phyloP scores from a whole-genome alignment of 2,888 invertebrate genomes.

The Ptilodon capucinus region DNA sequence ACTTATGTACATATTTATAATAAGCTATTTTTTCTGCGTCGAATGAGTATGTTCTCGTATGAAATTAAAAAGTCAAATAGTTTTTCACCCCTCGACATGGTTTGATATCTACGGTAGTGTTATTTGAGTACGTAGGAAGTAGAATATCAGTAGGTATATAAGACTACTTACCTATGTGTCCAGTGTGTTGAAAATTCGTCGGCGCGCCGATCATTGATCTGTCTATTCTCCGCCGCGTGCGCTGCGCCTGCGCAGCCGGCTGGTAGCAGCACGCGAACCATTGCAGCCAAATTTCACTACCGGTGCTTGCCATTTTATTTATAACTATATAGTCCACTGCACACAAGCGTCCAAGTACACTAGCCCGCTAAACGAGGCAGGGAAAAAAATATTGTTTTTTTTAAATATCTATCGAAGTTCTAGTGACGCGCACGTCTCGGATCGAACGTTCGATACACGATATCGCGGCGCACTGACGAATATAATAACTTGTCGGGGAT shows the following conservation, averaged over 20 bases:
- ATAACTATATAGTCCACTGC: conserved; percentile 45
- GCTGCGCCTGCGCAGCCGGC: conserved; percentile 88
- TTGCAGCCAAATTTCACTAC: conserved; percentile 94
- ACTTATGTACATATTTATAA: too few species aligned
- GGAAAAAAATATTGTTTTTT: conserved; percentile 12
- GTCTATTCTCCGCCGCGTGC: conserved; percentile 90
- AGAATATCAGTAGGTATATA: too few species aligned
- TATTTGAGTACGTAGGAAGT: too few species aligned
- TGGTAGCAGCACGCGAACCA: conserved; percentile 97
- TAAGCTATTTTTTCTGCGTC: too few species aligned
- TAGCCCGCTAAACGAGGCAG: conserved; percentile 37
- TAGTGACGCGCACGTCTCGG: conserved; percentile 33
- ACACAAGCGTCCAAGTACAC: conserved; percentile 35
- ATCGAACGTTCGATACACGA: conserved; percentile 39
- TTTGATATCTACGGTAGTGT: too few species aligned
- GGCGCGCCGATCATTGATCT: conserved; percentile 98
- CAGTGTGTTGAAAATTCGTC: conserved; percentile 97
- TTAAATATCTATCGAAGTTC: conserved; percentile 28
- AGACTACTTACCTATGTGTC: conserved; percentile 82
- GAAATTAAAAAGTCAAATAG: too few species aligned
- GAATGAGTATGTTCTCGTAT: too few species aligned
- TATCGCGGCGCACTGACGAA: conserved; percentile 38
- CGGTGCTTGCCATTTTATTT: conserved; percentile 85
- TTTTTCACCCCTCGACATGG: too few species aligned
- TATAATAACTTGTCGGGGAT: conserved; percentile 19